Conservation (phyloP, 2,797 vertebrate genomes). For the Xenentodon cancila region DNA sequence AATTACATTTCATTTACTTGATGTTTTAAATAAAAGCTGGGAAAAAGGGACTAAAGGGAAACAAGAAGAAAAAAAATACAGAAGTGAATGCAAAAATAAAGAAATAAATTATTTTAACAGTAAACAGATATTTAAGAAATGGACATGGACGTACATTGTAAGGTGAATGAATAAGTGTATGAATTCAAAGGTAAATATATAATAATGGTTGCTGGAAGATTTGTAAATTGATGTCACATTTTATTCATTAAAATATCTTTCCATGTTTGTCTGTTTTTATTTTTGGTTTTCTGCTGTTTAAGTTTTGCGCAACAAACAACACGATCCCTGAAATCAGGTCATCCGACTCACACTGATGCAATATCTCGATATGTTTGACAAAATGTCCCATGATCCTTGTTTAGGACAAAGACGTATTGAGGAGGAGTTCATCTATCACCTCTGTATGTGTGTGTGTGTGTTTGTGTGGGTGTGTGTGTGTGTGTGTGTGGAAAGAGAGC, state of each 20-base stretch:
- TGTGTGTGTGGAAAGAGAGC: conserved; percentile 1
- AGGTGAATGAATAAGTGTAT: too few species aligned
- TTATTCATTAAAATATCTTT: not conserved
- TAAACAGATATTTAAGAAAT: too few species aligned
- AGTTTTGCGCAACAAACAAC: conserved; percentile 17
- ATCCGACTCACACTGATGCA: conserved; percentile 50
- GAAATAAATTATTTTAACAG: too few species aligned
- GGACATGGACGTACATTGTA: too few species aligned
- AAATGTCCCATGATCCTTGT: conserved; percentile 62
- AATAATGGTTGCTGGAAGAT: too few species aligned
- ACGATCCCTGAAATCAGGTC: conserved; percentile 55
- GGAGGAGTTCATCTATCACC: conserved; percentile 53
- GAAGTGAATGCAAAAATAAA: too few species aligned
- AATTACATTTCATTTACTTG: too few species aligned
- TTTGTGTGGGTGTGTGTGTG: conserved; percentile 36
- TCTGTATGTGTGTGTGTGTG: conserved; percentile 33
- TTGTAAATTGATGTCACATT: too few species aligned
- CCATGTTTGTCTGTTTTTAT: not conserved
- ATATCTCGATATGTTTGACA: conserved; percentile 61
- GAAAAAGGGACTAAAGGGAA: too few species aligned
- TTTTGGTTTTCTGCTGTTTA: not conserved
- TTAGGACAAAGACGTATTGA: conserved; percentile 71
- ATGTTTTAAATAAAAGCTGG: too few species aligned
- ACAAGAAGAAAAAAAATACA: too few species aligned
- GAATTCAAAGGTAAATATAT: too few species aligned